Evolutionary conservation across 2,888 invertebrate species (phyloP).

Genomic region (Torymus tubicola): DNA sequence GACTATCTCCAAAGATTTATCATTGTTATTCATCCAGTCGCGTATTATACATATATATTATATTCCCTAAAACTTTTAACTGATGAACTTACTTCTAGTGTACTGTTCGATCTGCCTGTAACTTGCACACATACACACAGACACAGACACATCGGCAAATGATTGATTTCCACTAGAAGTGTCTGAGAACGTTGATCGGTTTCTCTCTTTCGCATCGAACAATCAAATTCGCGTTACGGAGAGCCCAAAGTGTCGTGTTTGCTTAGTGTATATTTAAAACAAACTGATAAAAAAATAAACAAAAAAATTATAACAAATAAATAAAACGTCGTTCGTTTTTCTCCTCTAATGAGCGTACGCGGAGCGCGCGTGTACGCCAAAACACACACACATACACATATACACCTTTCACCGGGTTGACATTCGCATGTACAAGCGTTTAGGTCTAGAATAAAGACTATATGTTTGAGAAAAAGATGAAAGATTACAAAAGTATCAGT

Average conservation of each 20-base stretch:
- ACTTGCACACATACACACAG: conserved; percentile 25
- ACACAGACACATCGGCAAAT: neutral
- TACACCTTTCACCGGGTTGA: too few species aligned
- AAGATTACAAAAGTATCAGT: conserved; percentile 37
- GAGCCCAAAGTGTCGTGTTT: conserved; percentile 51
- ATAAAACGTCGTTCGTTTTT: conserved; percentile 45
- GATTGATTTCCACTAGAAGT: conserved; percentile 25
- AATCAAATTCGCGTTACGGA: conserved; percentile 54
- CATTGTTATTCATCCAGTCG: conserved; percentile 49
- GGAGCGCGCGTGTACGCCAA: conserved; percentile 12
- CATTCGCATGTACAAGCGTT: too few species aligned
- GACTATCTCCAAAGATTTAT: conserved; percentile 54
- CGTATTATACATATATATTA: neutral
- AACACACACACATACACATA: too few species aligned
- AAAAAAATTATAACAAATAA: conserved; percentile 22
- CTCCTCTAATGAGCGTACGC: conserved; percentile 40
- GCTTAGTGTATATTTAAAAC: conserved; percentile 44
- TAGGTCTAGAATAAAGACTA: conserved; percentile 39
- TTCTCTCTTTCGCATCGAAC: conserved; percentile 49
- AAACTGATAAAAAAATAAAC: conserved; percentile 19
- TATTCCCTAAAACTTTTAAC: conserved; percentile 18
- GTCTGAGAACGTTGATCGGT: conserved; percentile 27
- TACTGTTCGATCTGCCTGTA: conserved; percentile 56
- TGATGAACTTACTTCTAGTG: conserved; percentile 30
- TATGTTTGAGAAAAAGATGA: conserved; percentile 26